Conservation (phyloP, 23 tunicate species). For the Corella eumyota region DNA sequence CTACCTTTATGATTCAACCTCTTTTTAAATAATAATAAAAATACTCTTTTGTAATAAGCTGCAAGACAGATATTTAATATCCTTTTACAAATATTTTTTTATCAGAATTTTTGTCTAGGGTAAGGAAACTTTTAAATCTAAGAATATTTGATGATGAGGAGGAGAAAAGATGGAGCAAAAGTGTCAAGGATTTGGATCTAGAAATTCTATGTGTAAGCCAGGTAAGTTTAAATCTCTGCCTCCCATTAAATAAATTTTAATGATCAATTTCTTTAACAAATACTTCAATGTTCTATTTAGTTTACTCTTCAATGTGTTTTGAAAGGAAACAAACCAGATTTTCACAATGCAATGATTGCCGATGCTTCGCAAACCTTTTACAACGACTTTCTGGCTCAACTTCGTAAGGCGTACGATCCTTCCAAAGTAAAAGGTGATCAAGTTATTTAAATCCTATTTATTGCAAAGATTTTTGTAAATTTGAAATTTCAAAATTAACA, state of each 20-base stretch:
- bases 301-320: constrained; percentile 75
- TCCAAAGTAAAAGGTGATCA: constrained; percentile 57
- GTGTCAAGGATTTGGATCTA: constrained; percentile 56
- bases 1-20: background rate
- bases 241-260: too few species aligned
- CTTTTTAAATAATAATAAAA: background rate
- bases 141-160: constrained; percentile 78
- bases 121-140: constrained; percentile 57
- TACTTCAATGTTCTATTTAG: too few species aligned
- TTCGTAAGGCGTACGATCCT: constrained; percentile 41
- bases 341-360: constrained; percentile 83
- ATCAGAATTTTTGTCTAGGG: constrained; percentile 40
- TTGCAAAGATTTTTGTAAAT: background rate
- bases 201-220: constrained; percentile 95
- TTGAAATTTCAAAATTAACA: too few species aligned
- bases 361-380: constrained; percentile 69
- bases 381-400: constrained; percentile 30
- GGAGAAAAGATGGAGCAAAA: constrained; percentile 70
- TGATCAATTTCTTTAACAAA: background rate
- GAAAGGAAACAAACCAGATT: constrained; percentile 98
- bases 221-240: constrained; percentile 19
- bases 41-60: background rate
- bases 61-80: background rate
- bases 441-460: background rate
- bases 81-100: too few species aligned